A percentile compares a stretch with the other conserved stretches of the same genome.
Conservation (phyloP, 2,797 vertebrate genomes). For the Liparis tanakae region DNA sequence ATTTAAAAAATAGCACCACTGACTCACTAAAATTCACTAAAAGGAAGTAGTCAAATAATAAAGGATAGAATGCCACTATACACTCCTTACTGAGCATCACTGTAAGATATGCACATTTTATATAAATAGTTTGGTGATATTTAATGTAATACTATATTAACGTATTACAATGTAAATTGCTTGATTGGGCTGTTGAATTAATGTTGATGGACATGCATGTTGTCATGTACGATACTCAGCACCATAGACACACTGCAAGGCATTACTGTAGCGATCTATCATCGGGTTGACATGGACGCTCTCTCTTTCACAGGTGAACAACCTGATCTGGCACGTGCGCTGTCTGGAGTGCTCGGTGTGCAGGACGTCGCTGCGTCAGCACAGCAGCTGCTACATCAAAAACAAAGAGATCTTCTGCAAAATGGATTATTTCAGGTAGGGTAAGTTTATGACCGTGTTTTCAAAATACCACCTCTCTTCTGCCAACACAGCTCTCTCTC, state of each 20-base stretch:
- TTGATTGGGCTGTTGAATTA: not conserved
- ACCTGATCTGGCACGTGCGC: slow-evolving; percentile 98
- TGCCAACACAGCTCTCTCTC: slow-evolving; percentile 1
- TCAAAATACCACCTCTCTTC: slow-evolving; percentile 58
- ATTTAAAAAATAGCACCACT: not conserved
- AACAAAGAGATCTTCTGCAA: slow-evolving; percentile 99
- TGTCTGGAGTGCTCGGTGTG: slow-evolving; percentile 98
- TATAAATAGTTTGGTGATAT: not conserved
- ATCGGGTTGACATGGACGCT: slow-evolving; percentile 30
- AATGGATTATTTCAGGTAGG: slow-evolving; percentile 99
- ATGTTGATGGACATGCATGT: not conserved
- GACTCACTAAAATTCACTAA: not conserved
- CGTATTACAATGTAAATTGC: not conserved
- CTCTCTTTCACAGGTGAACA: slow-evolving; percentile 90
- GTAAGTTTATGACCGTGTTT: slow-evolving; percentile 84
- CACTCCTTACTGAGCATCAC: not conserved
- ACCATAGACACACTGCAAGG: not conserved
- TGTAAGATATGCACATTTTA: not conserved
- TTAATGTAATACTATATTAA: not conserved
- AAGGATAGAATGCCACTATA: not conserved
- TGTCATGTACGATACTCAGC: not conserved
- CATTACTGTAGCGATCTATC: slow-evolving; percentile 15
- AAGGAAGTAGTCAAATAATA: not conserved
- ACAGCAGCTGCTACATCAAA: slow-evolving; percentile 99
- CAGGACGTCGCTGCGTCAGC: slow-evolving; percentile 94